Percentiles rank a stretch among this genome's conserved stretches.
Conservation (phyloP, 2,888 invertebrate genomes). For the Opisthograptis luteolata region DNA sequence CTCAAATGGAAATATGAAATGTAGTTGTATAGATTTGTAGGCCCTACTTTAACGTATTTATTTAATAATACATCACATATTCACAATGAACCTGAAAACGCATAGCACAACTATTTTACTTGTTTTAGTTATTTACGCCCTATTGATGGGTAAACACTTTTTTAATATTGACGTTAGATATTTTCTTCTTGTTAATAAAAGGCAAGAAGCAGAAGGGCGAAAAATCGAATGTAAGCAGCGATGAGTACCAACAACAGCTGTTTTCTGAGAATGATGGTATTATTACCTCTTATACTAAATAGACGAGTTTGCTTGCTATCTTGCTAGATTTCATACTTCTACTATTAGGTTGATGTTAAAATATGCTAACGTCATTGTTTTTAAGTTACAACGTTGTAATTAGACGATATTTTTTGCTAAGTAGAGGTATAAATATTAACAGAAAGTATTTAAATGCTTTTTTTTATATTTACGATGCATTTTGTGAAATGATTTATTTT, state of each 20-base stretch:
- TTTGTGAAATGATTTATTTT: constrained; percentile 1
- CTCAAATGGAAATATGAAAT: no score
- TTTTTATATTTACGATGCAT: background rate
- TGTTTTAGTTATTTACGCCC: no score
- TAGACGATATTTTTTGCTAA: no score
- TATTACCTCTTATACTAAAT: constrained; percentile 44
- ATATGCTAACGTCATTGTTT: no score
- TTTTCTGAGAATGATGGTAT: constrained; percentile 70
- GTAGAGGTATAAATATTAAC: background rate
- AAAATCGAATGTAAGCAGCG: constrained; percentile 65
- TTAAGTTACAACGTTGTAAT: no score
- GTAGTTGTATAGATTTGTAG: background rate
- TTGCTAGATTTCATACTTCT: constrained; percentile 4
- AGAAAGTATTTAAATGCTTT: background rate
- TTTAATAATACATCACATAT: background rate
- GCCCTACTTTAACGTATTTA: background rate
- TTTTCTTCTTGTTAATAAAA: constrained; percentile 75
- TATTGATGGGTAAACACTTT: no score
- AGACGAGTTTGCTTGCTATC: constrained; percentile 1
- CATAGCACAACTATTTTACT: background rate
- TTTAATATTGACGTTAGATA: constrained; percentile 32
- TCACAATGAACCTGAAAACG: background rate
- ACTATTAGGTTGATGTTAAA: background rate
- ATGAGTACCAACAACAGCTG: constrained; percentile 59
- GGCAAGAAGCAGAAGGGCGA: constrained; percentile 79